Percentiles rank a stretch among this genome's conserved stretches.
phyloP scores from a whole-genome alignment of 2,888 invertebrate genomes.

The Pachliopta kotzebuea region DNA sequence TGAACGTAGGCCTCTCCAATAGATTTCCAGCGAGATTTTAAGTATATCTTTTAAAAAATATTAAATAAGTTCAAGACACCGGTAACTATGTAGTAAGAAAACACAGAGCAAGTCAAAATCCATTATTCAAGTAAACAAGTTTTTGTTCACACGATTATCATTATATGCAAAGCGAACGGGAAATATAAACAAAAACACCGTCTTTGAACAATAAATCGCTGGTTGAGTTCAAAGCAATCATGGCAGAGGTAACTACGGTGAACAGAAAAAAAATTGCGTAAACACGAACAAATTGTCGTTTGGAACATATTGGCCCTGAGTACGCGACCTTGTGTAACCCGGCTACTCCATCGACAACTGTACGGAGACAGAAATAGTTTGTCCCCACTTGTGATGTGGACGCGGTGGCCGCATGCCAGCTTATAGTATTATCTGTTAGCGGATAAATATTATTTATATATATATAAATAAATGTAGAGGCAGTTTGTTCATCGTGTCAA shows the following conservation, averaged over 20 bases:
- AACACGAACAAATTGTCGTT: constrained; percentile 11
- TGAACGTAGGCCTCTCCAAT: no score
- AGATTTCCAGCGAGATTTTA: no score
- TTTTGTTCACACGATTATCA: background rate
- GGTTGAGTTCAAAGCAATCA: constrained; percentile 18
- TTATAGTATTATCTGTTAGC: constrained; percentile 38
- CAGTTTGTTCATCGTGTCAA: no score
- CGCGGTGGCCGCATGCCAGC: constrained; percentile 38
- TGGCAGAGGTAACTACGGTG: background rate
- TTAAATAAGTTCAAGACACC: no score
- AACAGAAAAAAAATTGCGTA: constrained; percentile 15
- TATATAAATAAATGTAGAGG: background rate
- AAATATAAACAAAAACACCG: background rate
- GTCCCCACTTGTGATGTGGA: constrained; percentile 39
- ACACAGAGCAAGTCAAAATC: no score
- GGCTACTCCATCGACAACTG: constrained; percentile 30
- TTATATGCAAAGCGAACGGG: background rate
- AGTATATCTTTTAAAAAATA: no score
- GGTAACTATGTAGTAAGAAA: no score
- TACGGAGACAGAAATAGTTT: constrained; percentile 37
- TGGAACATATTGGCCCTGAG: constrained; percentile 20
- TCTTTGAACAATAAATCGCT: constrained; percentile 10
- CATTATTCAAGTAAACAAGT: background rate
- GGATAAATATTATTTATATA: constrained; percentile 22
- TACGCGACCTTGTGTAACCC: constrained; percentile 20